Evolutionary conservation across 2,888 invertebrate species (phyloP).

Genomic region (Pristionchus exspectatus): DNA sequence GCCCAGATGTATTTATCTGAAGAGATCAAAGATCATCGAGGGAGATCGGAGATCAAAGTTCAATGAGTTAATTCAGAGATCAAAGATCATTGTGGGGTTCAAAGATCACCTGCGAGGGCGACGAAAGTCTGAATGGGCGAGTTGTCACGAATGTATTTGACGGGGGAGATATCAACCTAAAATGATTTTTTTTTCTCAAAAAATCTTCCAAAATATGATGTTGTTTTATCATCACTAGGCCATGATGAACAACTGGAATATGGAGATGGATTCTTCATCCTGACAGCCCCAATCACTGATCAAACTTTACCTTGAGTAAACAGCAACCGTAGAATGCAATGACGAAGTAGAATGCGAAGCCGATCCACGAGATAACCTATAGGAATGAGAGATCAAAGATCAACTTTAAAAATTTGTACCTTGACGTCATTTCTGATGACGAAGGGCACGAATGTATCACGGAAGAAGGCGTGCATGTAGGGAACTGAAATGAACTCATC

Average conservation of each 20-base stretch:
- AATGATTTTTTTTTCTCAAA: background rate
- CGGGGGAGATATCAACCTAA: constrained; percentile 76
- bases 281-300: background rate
- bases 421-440: constrained; percentile 74
- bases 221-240: no score
- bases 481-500: constrained; percentile 67
- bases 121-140: constrained; percentile 78
- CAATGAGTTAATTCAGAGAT: no score
- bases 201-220: background rate
- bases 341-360: constrained; percentile 73
- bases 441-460: constrained; percentile 73
- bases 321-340: constrained; percentile 76
- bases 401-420: constrained; percentile 26
- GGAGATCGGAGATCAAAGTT: background rate
- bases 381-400: constrained; percentile 5
- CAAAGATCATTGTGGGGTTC: background rate
- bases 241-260: background rate
- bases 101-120: constrained; percentile 73
- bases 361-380: constrained; percentile 63
- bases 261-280: background rate
- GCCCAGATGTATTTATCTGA: constrained; percentile 78
- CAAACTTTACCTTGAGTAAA: constrained; percentile 63
- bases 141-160: constrained; percentile 78
- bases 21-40: constrained; percentile 35
- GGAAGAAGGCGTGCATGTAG: constrained; percentile 76